These are phyloP conservation scores for Corapipo altera DNA, from an alignment of 2,113 vertebrate species.

Conservation along the genomic window DNA sequence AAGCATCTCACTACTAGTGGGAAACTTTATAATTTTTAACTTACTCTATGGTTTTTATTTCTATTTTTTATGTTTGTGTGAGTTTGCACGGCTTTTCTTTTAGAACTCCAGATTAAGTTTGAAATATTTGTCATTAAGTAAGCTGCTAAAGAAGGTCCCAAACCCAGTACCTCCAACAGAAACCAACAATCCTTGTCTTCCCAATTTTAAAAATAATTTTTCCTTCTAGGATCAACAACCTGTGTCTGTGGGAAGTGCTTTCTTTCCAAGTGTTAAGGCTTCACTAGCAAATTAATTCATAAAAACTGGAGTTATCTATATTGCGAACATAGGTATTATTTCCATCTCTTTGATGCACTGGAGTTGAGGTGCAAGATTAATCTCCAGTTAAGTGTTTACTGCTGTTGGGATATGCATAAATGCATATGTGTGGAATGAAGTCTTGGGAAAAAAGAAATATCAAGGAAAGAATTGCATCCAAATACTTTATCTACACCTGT, in stretches of 20 bases:
- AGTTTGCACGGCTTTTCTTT: background rate
- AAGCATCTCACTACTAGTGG: constrained; percentile 60
- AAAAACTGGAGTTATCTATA: background rate
- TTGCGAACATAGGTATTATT: background rate
- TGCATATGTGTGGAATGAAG: background rate
- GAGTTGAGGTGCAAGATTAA: background rate
- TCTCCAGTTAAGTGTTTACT: background rate
- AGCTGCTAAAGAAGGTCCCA: background rate
- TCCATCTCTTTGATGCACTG: background rate
- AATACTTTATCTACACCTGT: background rate
- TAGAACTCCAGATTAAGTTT: constrained; percentile 18
- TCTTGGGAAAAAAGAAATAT: background rate
- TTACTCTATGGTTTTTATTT: constrained; percentile 43
- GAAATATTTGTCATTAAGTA: constrained; percentile 17
- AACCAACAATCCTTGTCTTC: background rate
- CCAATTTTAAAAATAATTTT: background rate
- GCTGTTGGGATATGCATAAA: background rate
- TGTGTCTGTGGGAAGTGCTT: background rate
- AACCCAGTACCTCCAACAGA: background rate
- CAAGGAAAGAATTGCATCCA: background rate
- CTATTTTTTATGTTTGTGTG: background rate
- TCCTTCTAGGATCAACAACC: background rate
- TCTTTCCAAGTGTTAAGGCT: background rate
- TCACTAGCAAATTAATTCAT: background rate
- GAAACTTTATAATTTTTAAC: constrained; percentile 64